Base-by-base conservation (phyloP, 1,140 invertebrate species). In the Elymnias hypermnestra region DNA sequence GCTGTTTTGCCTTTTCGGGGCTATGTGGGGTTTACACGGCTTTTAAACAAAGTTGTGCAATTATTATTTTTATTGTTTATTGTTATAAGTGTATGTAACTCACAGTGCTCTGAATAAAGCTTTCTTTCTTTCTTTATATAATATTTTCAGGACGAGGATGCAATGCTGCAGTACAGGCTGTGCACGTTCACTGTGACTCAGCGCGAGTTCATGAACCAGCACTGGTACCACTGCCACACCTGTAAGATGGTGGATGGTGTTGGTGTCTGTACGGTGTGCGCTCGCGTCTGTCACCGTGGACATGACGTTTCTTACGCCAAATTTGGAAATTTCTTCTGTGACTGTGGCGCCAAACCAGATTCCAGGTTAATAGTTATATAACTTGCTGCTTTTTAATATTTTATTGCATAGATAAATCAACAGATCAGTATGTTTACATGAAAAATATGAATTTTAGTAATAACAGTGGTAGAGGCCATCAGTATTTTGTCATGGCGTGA, bases 251-350 rank as follows among this genome's bases (percentile, higher is more conserved):
- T 98, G 12, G 98, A 99, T 76, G 94, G 97, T 7, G 96, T 98
- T 9, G 98, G 98, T 0, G 97, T 99, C 6, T 99, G 98, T 77
- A 97, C 96, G 0, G 93, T 99, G 0, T 99, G 98, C 87, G 98
- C 97, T 1, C 89, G 95, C 44, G 97, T 99, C 1, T 99, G 98
- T 72, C 98, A 99, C 76, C 92, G 94, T 52, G 95, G 95, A 7
- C 97, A 99, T 78, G 98, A 99, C 75, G 92, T 99, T 0, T 98
- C 97, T 0, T 99, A 99, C 82, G 95, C 97, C 10, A 99, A 99
- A 77, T 98, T 95, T 78, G 98, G 97, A 2, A 98, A 98, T 57
- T 99, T 99, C 88, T 99, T 99, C 86, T 99, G 98, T 76, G 97
- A 99, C 77, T 99, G 98, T 84, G 98, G 98, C 2, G 97, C 96